Evolutionary conservation across 2,113 vertebrate species (phyloP).

Genomic region (Lanius collurio): DNA sequence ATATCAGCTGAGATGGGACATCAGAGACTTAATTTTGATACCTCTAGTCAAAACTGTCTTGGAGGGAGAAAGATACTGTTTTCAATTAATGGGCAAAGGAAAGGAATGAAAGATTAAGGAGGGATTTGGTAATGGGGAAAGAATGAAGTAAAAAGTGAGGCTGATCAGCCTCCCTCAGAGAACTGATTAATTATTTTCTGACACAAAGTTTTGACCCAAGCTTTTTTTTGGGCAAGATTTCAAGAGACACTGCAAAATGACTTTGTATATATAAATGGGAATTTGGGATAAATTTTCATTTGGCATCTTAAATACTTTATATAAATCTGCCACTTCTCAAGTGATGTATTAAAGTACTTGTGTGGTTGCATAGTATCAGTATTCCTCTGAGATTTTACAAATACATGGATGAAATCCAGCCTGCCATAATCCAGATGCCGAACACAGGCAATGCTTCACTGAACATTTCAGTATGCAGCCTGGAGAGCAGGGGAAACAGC

Average conservation of each 20-base stretch:
- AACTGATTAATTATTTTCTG: conserved; percentile 22
- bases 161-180: not conserved
- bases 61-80: not conserved
- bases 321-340: not conserved
- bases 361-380: not conserved
- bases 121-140: not conserved
- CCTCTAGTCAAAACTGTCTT: not conserved
- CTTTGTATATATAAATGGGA: not conserved
- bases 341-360: not conserved
- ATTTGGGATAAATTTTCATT: not conserved
- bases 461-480: not conserved
- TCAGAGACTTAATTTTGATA: not conserved
- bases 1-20: not conserved
- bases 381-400: conserved; percentile 5
- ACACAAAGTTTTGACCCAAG: not conserved
- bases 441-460: not conserved
- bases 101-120: not conserved
- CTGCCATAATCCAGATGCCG: not conserved
- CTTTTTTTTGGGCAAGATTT: not conserved
- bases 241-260: not conserved
- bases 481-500: not conserved
- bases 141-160: not conserved
- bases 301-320: not conserved
- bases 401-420: not conserved
- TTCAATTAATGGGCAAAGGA: not conserved